A percentile compares a stretch with the other conserved stretches of the same genome.
phyloP scores from a whole-genome alignment of 2,888 invertebrate genomes.

The Anoncus sp. region DNA sequence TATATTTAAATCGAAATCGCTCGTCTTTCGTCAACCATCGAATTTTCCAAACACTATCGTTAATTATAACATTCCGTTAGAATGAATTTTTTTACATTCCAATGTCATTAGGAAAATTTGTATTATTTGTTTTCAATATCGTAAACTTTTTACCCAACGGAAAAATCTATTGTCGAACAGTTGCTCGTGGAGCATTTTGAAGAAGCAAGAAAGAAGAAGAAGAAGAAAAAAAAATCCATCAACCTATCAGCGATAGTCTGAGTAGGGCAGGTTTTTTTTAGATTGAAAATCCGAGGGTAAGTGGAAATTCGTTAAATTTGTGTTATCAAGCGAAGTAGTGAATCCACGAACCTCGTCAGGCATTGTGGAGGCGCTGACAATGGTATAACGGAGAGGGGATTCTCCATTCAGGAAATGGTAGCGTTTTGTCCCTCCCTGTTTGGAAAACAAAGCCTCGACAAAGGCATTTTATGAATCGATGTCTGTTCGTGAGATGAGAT shows the following conservation, averaged over 20 bases:
- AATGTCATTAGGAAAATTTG: background rate
- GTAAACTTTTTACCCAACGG: background rate
- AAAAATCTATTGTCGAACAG: background rate
- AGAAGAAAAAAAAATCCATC: conserved; percentile 1
- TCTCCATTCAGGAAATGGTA: conserved; percentile 59
- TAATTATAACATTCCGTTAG: background rate
- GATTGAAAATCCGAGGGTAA: conserved; percentile 53
- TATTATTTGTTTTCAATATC: background rate
- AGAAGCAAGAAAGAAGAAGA: background rate
- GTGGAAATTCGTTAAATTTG: conserved; percentile 64
- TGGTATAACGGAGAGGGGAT: conserved; percentile 58
- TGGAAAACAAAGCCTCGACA: conserved; percentile 61
- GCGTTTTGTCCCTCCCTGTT: conserved; percentile 63
- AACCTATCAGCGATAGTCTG: conserved; percentile 29
- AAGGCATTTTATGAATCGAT: conserved; percentile 64
- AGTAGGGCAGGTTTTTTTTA: conserved; percentile 47
- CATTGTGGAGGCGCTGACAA: conserved; percentile 51
- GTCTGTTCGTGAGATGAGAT: conserved; percentile 63
- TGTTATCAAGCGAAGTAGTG: conserved; percentile 63
- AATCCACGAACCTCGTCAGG: conserved; percentile 36
- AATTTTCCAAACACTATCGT: no score
- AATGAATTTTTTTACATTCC: background rate
- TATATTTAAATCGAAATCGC: background rate
- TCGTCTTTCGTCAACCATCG: background rate
- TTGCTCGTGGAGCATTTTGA: background rate